Evolutionary conservation across 2,113 vertebrate species (phyloP), one percentile per base, ranked within the genome.

Genomic region (Anolis carolinensis): DNA sequence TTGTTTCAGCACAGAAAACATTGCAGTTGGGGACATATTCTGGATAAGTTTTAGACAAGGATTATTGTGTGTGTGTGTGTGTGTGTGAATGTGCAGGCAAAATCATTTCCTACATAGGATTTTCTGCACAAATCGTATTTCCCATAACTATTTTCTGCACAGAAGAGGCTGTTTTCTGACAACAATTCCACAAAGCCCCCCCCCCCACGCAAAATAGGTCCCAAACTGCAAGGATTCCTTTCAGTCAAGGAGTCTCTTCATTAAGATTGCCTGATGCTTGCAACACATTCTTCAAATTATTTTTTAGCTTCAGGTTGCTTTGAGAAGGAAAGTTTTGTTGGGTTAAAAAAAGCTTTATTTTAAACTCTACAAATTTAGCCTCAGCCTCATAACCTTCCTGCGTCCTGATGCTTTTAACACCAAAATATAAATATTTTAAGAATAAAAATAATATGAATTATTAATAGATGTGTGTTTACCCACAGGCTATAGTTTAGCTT

Each of bases 391-490:
- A 48, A 59, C 77, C 90, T 90, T 88, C 39, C 76, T 44, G 71
- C 2, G 74, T n/a, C 79, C 52, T 88, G 73, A 91, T 84, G 85
- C 79, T 50, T 89, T 88, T 83, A 86, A 14, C 44, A 90, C 70
- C 50, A 79, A 78, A 88, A 68, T 87, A 62, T 87, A 79, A 90
- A 76, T 83, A 74, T 32, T 78, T 34, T 91, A 52, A 63, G 80
- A 87, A 83, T 84, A 62, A 88, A 92, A 91, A 80, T 27, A 84
- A 20, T 73, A 23, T 85, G 87, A 87, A 91, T 92, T 92, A 80
- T 89, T 86, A 83, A 92, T 88, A 39, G 34, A 84, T 67, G 21
- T 21, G 25, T 71, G 78, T 82, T 89, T 91, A 86, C 81, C 55
- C 27, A 84, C 52, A 84, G 20, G 79, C 84, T 91, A 78, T 5